These are phyloP conservation scores for Lycaon pictus DNA, from an alignment of 2,113 vertebrate species.

Conservation along the genomic window DNA sequence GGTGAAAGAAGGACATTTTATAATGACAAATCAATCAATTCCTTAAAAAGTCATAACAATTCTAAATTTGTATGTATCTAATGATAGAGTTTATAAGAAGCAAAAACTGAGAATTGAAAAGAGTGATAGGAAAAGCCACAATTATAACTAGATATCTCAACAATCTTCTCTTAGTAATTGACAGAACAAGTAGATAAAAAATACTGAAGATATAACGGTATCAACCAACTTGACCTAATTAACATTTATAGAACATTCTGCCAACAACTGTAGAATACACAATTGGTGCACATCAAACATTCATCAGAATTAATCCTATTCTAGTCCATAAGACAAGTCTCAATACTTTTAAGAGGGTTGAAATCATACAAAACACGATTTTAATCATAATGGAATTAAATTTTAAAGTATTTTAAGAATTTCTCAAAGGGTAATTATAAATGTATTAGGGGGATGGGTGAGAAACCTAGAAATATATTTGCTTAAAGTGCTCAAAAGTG, in stretches of 20 bases:
- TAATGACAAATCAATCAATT: neutral
- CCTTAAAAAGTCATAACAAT: neutral
- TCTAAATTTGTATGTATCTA: neutral
- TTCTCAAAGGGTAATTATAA: neutral
- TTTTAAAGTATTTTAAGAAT: neutral
- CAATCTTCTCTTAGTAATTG: neutral
- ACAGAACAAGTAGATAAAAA: neutral
- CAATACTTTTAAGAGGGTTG: neutral
- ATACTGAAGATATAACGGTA: neutral
- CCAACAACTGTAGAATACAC: neutral
- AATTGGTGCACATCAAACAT: neutral
- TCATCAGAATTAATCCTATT: neutral
- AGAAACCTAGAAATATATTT: neutral
- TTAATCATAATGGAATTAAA: conserved; percentile 1
- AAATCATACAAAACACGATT: conserved; percentile 34
- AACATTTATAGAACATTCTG: neutral
- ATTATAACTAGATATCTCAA: neutral
- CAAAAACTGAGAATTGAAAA: neutral
- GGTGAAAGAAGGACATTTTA: neutral
- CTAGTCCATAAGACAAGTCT: neutral
- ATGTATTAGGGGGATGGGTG: neutral
- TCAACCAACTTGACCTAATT: neutral
- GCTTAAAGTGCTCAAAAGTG: neutral
- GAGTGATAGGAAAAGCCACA: neutral
- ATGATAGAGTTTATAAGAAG: neutral